Base-by-base conservation (phyloP, 2,797 vertebrate genomes). In the Melanotaenia parkinsoni region DNA sequence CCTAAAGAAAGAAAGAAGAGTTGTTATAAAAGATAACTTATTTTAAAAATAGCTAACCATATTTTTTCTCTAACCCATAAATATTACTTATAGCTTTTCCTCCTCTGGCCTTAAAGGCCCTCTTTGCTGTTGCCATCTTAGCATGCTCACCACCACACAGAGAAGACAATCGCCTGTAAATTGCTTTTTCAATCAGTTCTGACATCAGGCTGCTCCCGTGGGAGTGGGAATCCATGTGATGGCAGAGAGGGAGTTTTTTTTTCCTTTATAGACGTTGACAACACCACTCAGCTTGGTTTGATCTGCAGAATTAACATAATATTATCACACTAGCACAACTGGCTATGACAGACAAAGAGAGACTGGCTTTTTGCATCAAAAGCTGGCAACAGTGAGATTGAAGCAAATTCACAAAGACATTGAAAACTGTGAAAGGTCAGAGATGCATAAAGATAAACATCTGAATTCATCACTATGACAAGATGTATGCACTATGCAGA, bases 261-360 rank as follows among this genome's bases (percentile, higher is more conserved):
- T 71, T 76, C 81, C 78, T 80, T 88, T 84, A 88, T 92, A 73
- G 80, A 90, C 89, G 92, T 82, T 91, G 92, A 91, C 90, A 91
- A 80, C 79, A 76, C 80, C 81, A 87, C 87, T 91, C 86, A 86
- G 77, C 85, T 70, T 47, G 67, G 85, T 88, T 89, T 91, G 87
- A 92, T 93, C 86, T 88, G 78, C 74, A 69, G 89, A 91, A 93
- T 93, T 92, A 93, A 87, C 88, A 91, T 90, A 87, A 88, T 90
- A 87, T 91, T 85, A 91, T 81, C 16, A 66, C 69, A 70, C 54
- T 75, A 53, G 71, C 72, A 67, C 72, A 85, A 82, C 76, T 62
- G 68, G 64, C 74, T 67, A 79, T 84, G 89, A 89, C 86, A 89
- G 81, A 70, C 54, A 13, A 51, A 79, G 81, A 89, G 64, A 66